Evolutionary conservation across 2,113 vertebrate species (phyloP).

Genomic region (Percopsis transmontana): DNA sequence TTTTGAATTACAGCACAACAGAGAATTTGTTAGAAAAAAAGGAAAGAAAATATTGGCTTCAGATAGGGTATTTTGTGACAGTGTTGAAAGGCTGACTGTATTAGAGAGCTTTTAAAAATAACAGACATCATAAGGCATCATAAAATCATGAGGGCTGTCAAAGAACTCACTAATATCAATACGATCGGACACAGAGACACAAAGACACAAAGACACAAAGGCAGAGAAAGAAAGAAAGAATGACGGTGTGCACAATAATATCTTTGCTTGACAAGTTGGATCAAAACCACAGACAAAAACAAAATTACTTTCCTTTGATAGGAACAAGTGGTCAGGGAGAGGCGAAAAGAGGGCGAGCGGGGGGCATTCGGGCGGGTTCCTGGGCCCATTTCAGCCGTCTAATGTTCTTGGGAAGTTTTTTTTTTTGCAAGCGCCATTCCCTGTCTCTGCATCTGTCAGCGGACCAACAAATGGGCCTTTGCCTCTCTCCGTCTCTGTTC

Average conservation of each 20-base stretch:
- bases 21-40: too few species aligned
- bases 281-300: constrained; percentile 58
- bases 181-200: constrained; percentile 23
- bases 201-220: constrained; percentile 16
- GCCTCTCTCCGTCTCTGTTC: neutral
- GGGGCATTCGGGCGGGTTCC: constrained; percentile 15
- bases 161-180: constrained; percentile 30
- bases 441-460: constrained; percentile 71
- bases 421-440: constrained; percentile 46
- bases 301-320: constrained; percentile 59
- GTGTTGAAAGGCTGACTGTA: too few species aligned
- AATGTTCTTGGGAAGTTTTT: constrained; percentile 34
- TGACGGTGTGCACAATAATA: constrained; percentile 46
- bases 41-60: too few species aligned
- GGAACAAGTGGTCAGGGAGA: constrained; percentile 37
- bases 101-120: too few species aligned
- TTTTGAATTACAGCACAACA: too few species aligned
- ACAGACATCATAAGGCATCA: too few species aligned
- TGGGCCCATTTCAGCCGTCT: constrained; percentile 38
- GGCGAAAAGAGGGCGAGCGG: neutral
- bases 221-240: constrained; percentile 29
- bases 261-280: constrained; percentile 56
- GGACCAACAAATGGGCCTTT: constrained; percentile 49
- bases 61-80: too few species aligned
- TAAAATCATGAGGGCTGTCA: too few species aligned